Evolutionary conservation across 2,888 invertebrate species (phyloP), one percentile per base, ranked within the genome.

Genomic region (Plutella xylostella): DNA sequence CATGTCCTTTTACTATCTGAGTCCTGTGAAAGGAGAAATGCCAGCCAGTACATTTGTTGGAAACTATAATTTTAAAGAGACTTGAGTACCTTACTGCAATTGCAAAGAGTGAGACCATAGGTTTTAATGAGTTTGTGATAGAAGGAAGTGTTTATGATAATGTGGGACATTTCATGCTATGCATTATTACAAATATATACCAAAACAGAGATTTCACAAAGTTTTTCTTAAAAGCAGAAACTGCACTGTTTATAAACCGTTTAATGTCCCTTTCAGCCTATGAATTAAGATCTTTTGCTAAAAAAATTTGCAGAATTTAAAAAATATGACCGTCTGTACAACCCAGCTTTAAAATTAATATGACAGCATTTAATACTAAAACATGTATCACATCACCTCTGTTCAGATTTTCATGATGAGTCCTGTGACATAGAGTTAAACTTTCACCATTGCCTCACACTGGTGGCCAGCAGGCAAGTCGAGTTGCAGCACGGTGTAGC

Each of bases 1-100:
- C n/a, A 82, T 79, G 80, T 77, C 77, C n/a, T 86, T 86, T 66
- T 88, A 88, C 61, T 88, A 89, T 61, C 71, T 88, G 51, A 71
- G 72, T 46, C 82, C 86, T 33, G 86, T 86, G 1, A 79, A 78
- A 65, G 88, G 88, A 31, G 65, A 83, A 45, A 67, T 86, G 51
- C 77, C 82, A n/a, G n/a, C n/a, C n/a, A 19, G 58, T 85, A 31
- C 82, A 88, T 63, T 64, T 79, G 50, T 60, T 89, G 38, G 86
- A 88, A 65, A 76, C 78, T 49, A 85, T 86, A 46, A 68, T 86
- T 15, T 56, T 65, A 18, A 76, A 78, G 50, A 77, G 88, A 51
- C 63, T 88, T 45, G 68, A 79, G 45, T 86, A 84, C 60, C 73
- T 88, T 50, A 72, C 74, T 55, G 56, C 67, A 4, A 48, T 85